A percentile compares a stretch with the other conserved stretches of the same genome.
These are phyloP conservation scores for Ctena decussata DNA, from an alignment of 2,888 invertebrate genomes.

Conservation along the genomic window DNA sequence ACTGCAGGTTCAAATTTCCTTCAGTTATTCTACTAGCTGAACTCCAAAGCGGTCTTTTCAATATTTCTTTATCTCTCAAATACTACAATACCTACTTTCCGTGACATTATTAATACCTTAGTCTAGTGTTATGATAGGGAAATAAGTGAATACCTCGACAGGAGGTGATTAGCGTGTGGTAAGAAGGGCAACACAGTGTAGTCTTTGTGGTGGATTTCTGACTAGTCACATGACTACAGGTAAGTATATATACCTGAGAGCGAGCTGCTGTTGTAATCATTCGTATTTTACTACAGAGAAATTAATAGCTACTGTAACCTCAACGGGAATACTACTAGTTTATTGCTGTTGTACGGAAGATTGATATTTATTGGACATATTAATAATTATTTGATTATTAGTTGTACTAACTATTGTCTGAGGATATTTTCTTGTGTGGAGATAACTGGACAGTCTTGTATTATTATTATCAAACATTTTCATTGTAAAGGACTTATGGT, in stretches of 20 bases:
- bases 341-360: background rate
- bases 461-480: too few species aligned
- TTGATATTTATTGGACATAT: background rate
- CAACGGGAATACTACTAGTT: background rate
- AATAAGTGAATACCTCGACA: background rate
- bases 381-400: too few species aligned
- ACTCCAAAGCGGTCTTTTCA: background rate
- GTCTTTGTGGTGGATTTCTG: background rate
- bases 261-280: background rate
- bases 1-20: background rate
- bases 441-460: too few species aligned
- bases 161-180: slow-evolving; percentile 16
- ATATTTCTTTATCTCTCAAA: background rate
- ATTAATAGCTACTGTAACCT: too few species aligned
- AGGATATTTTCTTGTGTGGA: too few species aligned
- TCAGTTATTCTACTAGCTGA: background rate
- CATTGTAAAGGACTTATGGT: background rate
- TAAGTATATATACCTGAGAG: slow-evolving; percentile 9
- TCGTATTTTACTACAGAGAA: background rate
- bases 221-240: background rate
- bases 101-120: background rate
- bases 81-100: background rate
- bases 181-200: background rate
- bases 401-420: too few species aligned
- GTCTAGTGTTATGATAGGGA: background rate